Evolutionary conservation across 2,797 vertebrate species (phyloP).

Genomic region (Heterohyrax brucei): DNA sequence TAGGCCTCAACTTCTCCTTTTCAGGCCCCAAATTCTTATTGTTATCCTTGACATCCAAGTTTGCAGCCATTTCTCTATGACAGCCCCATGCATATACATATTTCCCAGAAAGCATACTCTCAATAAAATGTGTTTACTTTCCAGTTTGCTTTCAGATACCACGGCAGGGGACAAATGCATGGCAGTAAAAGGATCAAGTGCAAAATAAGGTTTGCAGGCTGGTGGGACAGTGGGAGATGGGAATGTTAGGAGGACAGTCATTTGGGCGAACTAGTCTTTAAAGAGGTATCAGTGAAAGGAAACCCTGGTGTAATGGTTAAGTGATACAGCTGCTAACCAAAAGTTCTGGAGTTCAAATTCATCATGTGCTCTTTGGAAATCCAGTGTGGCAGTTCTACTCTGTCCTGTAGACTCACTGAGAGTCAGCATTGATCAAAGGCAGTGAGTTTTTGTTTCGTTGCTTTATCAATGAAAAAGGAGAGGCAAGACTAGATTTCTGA

Average conservation of each 20-base stretch:
- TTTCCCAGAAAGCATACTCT: not conserved
- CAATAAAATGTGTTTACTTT: not conserved
- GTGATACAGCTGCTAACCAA: no score
- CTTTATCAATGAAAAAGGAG: not conserved
- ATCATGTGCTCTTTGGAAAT: no score
- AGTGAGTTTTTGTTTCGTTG: no score
- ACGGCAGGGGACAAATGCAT: not conserved
- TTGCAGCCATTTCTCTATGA: not conserved
- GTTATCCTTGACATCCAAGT: not conserved
- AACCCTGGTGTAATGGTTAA: no score
- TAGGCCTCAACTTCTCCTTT: not conserved
- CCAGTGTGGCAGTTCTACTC: no score
- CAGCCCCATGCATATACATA: not conserved
- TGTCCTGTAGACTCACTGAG: no score
- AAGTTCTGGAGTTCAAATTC: no score
- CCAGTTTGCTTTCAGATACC: not conserved
- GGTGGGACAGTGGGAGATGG: not conserved
- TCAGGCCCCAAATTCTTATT: not conserved
- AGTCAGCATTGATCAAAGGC: no score
- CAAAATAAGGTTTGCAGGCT: not conserved
- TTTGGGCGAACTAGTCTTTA: slow-evolving; percentile 35
- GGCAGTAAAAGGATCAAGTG: not conserved
- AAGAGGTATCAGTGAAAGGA: not conserved
- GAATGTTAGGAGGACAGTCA: not conserved
- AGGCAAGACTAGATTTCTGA: not conserved